These are phyloP conservation scores for Metridium senile DNA, from an alignment of 92 coral and sea anemone species.

Conservation along the genomic window DNA sequence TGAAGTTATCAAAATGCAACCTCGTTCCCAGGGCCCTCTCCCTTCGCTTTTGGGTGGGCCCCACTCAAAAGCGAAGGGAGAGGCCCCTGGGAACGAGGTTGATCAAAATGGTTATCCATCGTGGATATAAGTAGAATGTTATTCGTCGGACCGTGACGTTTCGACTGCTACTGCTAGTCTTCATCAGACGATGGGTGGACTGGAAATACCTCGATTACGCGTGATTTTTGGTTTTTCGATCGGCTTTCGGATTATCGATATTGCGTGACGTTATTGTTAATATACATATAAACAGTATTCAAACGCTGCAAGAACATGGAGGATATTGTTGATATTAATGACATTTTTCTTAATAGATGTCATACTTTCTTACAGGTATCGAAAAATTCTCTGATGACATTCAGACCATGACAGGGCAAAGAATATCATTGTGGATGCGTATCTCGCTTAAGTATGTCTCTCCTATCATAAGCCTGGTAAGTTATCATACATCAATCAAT, in stretches of 20 bases:
- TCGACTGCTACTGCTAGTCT: too few species aligned
- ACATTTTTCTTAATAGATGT: neutral
- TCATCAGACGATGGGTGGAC: too few species aligned
- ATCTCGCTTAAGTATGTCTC: slow-evolving; percentile 64
- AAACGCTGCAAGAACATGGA: neutral
- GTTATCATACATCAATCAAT: too few species aligned
- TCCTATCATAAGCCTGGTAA: slow-evolving; percentile 51
- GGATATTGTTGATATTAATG: neutral
- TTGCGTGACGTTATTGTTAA: too few species aligned
- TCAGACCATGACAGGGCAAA: slow-evolving; percentile 63
- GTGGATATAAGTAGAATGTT: neutral
- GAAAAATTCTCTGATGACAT: slow-evolving; percentile 41
- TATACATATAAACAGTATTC: too few species aligned
- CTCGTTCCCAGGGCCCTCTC: too few species aligned
- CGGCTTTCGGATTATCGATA: too few species aligned
- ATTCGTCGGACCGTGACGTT: neutral
- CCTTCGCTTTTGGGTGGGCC: too few species aligned
- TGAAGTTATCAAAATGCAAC: too few species aligned
- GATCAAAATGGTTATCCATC: neutral
- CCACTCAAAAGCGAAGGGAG: too few species aligned
- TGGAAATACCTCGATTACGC: neutral
- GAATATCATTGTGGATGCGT: slow-evolving; percentile 43
- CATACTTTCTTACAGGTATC: slow-evolving; percentile 20
- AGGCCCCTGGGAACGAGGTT: too few species aligned
- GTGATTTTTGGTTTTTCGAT: too few species aligned